Evolutionary conservation across 1,140 invertebrate species (phyloP), one percentile per base, ranked within the genome.

Genomic region (honey bee (Apis mellifera)): DNA sequence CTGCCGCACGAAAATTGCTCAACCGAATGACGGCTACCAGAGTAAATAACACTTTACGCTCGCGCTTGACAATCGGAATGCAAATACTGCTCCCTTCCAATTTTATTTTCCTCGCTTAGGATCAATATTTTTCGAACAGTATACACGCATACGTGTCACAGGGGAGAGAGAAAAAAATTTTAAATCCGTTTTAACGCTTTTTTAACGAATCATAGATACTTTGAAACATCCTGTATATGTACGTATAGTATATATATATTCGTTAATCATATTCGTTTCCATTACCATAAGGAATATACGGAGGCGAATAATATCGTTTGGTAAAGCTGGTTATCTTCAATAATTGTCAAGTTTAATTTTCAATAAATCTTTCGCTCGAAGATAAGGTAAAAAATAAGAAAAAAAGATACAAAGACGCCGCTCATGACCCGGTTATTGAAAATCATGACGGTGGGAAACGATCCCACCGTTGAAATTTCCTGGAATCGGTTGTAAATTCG

Each of bases 1-100:
- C 23, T 62, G 65, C 17, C 19, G 42, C 42, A n/a, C 48, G 73
- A 75, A 73, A 52, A 48, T 78, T 12, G 13, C 19, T 73, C 60
- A 21, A 32, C 13, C 32, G 12, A 12, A 1, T 12, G 62, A 64
- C 65, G 65, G 52, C n/a, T 50, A n/a, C n/a, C 0, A 54, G 9
- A 12, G 68, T 32, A 65, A 65, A 73, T 32, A 65, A 42, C 74
- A 54, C 65, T 21, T 42, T 32, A 32, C 52, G 13, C 1, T 42
- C 12, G 9, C 23, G 9, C 23, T n/a, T n/a, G 4, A 15, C 4
- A 5, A 42, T 48, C 42, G 9, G 9, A 48, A 48, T 5, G 42
- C 65, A 68, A 68, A 68, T 48, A 48, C n/a, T 68, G 13, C 23
- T 23, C 23, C 23, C 62, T 54, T 42, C 32, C 32, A 42, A 15